These are phyloP conservation scores for Imbricaverruca yamaguchii DNA, from an alignment of 2,888 invertebrate genomes.

Conservation along the genomic window DNA sequence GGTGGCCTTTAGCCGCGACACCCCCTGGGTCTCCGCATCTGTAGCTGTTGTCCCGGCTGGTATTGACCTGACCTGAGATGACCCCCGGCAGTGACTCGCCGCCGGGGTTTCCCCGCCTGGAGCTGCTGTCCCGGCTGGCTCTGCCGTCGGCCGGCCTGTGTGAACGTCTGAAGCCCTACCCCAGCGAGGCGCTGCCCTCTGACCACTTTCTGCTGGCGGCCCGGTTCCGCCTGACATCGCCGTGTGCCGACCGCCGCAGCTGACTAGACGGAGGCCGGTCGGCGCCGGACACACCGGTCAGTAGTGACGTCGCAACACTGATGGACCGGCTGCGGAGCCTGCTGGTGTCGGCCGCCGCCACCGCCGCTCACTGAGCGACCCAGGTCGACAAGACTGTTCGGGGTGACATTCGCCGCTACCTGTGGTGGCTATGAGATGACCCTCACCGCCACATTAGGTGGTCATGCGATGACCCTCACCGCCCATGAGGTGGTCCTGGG, in stretches of 20 bases:
- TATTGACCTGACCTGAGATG: not conserved
- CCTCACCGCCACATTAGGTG: too few species aligned
- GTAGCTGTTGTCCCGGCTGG: not conserved
- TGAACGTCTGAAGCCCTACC: conserved; percentile 26
- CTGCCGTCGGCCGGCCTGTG: conserved; percentile 27
- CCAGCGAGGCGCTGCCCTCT: conserved; percentile 31
- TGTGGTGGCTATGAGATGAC: too few species aligned
- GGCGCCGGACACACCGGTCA: too few species aligned
- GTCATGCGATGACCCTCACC: too few species aligned
- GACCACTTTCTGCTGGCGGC: conserved; percentile 33
- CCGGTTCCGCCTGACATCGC: conserved; percentile 26
- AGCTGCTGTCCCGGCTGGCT: conserved; percentile 27
- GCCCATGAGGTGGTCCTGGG: too few species aligned
- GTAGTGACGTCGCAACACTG: too few species aligned
- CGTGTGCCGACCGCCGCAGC: not conserved
- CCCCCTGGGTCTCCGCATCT: not conserved
- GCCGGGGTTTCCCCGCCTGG: conserved; percentile 25
- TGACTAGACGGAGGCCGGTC: not conserved
- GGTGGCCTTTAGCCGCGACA: not conserved
- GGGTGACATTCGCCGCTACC: too few species aligned
- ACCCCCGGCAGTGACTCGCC: not conserved
- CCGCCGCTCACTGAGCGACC: too few species aligned
- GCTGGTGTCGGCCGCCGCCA: too few species aligned
- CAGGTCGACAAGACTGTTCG: too few species aligned
- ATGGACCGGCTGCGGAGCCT: too few species aligned